A percentile compares a stretch with the other conserved stretches of the same genome.
phyloP scores from a whole-genome alignment of 2,113 vertebrate genomes.

The Sylvilagus bachmani region DNA sequence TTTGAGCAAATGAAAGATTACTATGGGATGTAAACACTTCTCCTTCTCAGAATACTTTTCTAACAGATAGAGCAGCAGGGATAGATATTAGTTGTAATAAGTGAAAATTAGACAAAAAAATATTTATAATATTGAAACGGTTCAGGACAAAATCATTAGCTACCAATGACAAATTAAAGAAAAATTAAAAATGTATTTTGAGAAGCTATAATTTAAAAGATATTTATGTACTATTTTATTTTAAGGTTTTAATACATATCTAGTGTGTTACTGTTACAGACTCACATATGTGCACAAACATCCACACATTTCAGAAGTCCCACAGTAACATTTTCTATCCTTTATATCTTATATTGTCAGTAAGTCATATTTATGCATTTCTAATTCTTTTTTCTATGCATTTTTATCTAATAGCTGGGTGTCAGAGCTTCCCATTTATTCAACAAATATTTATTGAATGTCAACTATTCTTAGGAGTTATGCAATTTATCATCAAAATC shows the following conservation, averaged over 20 bases:
- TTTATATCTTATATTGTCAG: conserved; percentile 3
- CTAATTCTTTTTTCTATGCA: neutral
- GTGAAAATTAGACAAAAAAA: neutral
- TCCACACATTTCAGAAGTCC: neutral
- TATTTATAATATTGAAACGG: neutral
- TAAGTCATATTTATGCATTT: neutral
- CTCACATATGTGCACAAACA: neutral
- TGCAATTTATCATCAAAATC: neutral
- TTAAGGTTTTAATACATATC: neutral
- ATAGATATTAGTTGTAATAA: neutral
- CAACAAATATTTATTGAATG: neutral
- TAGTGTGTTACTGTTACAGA: neutral
- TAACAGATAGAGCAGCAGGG: neutral
- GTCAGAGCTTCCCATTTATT: neutral
- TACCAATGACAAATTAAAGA: neutral
- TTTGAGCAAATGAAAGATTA: neutral
- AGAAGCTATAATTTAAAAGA: neutral
- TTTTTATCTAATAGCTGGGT: neutral
- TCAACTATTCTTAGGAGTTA: neutral
- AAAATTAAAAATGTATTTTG: neutral
- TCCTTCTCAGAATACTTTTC: neutral
- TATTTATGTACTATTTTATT: neutral
- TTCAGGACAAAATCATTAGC: neutral
- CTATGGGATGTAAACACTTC: neutral
- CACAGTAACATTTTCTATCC: neutral